Base-by-base conservation (phyloP, 2,888 invertebrate species). In the Noctua janthina region DNA sequence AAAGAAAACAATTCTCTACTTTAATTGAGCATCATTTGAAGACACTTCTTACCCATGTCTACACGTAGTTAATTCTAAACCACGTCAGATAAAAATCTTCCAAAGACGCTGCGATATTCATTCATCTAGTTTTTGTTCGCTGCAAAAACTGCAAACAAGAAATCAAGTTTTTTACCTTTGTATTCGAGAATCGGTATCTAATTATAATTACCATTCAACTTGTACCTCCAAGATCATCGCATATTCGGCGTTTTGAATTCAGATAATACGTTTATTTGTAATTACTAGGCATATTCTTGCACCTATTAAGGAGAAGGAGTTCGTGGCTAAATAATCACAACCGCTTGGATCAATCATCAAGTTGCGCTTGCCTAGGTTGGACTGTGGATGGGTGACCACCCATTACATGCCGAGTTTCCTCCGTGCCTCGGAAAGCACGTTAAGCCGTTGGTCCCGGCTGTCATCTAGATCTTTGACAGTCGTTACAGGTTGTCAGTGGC, bases 111-210 rank as follows among this genome's bases (percentile, higher is more conserved):
- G 59, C 64, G 35, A 66, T 74, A 29, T 85, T 83, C 85, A 85
- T 85, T 85, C 83, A 85, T 74, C 11, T 72, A 79, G 68, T 82
- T 85, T 82, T 84, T 86, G 69, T 23, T 62, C 29, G 17, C 8
- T 1, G 23, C 78, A 82, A 79, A 86, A 83, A 84, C 29, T 49
- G 39, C 66, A 62, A 67, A 76, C 74, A 84, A 81, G 56, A 84
- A 76, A 49, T 66, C 49, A n/a, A 66, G 10, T 23, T 75, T 81
- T 81, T 79, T 78, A 59, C 35, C 39, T 78, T 59, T 70, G 70
- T 76, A 49, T 74, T 84, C 62, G 62, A 70, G 74, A 72, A 59
- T 84, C 35, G 64, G 73, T 77, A 74, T 79, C 68, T 82, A 81
- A 78, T 84, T 84, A 77, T 84, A 67, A 49, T 70, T 51, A 75